Evolutionary conservation across 2,888 invertebrate species (phyloP), one percentile per base, ranked within the genome.

Genomic region (Andrena bucephala): DNA sequence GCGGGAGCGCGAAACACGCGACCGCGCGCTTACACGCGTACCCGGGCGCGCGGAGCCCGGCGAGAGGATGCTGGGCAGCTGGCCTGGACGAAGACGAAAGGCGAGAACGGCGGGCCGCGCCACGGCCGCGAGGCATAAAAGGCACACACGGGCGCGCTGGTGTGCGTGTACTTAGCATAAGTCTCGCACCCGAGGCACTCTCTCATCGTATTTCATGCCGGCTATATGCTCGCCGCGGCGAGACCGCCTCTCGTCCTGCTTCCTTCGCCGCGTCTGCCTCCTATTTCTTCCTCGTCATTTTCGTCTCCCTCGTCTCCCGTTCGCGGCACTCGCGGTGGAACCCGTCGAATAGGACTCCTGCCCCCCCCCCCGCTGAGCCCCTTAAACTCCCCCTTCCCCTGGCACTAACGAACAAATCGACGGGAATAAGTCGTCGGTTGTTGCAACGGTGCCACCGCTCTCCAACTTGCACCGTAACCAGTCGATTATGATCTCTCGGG

Each of bases 161-260:
- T 90, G 88, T 90, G 90, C 90, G 90, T 90, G 92, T 91, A 92
- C 92, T 93, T 93, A 92, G 92, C 93, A 93, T 93, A 92, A 92
- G 93, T 91, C 93, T 91, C 89, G 89, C 90, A 93, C 93, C 93
- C 91, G 91, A 91, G 92, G 93, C 92, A 89, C 90, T 93, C 92
- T 93, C 92, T 92, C 93, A 92, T 93, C 93, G 92, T 93, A 93
- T 93, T 93, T 93, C 92, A 93, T 91, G 85, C 90, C 86, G 87
- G 79, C 84, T 87, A 84, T 76, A 77, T 60, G 81, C 86, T 84
- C 86, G 85, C 77, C 82, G 77, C 72, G 72, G 71, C 83, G 65
- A 70, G 75, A 79, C 85, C 87, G 74, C 81, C 85, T 83, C 76
- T 79, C 74, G 74, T 69, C 65, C 76, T 66, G 66, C 75, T 78